A percentile compares a stretch with the other conserved stretches of the same genome.
phyloP scores from a whole-genome alignment of 1,140 invertebrate genomes.

The Heliconius eleuchia region DNA sequence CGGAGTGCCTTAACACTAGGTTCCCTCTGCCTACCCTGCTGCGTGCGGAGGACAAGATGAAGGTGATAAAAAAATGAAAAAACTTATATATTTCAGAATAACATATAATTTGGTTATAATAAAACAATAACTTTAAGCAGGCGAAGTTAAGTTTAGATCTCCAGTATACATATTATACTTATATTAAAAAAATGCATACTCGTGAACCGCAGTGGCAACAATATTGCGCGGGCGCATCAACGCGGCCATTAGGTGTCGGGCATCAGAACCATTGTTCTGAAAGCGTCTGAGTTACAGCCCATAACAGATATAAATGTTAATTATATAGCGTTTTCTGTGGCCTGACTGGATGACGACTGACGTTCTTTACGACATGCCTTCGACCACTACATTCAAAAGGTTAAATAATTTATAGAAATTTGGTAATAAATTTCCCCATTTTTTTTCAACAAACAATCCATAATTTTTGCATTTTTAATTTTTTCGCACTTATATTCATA shows the following conservation, averaged over 20 bases:
- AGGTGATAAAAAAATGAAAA: too few relatives aligned
- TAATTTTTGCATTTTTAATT: too few relatives aligned
- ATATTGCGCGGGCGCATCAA: constrained; percentile 61
- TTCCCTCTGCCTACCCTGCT: too few relatives aligned
- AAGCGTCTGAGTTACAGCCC: constrained; percentile 64
- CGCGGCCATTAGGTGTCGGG: constrained; percentile 65
- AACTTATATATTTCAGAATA: too few relatives aligned
- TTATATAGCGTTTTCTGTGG: constrained; percentile 66
- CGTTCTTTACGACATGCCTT: constrained; percentile 59
- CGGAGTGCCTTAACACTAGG: too few relatives aligned
- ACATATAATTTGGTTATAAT: too few relatives aligned
- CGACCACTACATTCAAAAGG: constrained; percentile 43
- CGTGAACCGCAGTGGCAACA: constrained; percentile 45
- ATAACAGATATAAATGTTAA: constrained; percentile 71
- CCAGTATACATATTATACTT: neutral
- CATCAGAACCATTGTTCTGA: constrained; percentile 63
- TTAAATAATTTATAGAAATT: constrained; percentile 11
- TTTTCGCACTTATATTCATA: too few relatives aligned
- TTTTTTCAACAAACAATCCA: too few relatives aligned
- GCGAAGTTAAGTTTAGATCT: too few relatives aligned
- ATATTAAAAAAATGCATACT: neutral
- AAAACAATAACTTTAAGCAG: too few relatives aligned
- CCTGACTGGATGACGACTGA: constrained; percentile 57
- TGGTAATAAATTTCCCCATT: neutral
- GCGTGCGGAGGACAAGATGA: too few relatives aligned